phyloP scores from a whole-genome alignment of 2,113 vertebrate species.

The Notothenia coriiceps region DNA sequence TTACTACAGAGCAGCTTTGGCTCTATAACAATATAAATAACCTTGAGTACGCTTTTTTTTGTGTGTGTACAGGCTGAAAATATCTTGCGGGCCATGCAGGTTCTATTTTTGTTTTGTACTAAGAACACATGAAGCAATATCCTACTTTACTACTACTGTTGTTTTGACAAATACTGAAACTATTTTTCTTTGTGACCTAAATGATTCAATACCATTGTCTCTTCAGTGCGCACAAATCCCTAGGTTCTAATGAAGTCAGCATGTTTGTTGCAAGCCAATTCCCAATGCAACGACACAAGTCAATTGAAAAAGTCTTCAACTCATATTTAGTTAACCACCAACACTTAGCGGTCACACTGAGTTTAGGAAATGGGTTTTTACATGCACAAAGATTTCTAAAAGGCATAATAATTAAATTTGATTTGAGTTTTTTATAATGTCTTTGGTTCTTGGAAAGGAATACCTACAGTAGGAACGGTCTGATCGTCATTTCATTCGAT shows the following conservation, averaged over 20 bases:
- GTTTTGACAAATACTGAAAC: not conserved
- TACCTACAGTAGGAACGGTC: not conserved
- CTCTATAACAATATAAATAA: constrained; percentile 9
- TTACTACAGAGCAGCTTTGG: not conserved
- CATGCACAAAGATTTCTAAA: not conserved
- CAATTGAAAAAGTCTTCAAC: not conserved
- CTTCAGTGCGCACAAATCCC: constrained; percentile 7
- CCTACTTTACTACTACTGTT: constrained; percentile 3
- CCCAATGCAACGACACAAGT: not conserved
- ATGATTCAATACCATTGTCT: constrained; percentile 29
- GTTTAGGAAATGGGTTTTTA: not conserved
- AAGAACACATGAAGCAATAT: constrained; percentile 42
- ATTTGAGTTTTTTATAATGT: not conserved
- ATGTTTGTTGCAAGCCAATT: constrained; percentile 8
- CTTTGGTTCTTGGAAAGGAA: constrained; percentile 6
- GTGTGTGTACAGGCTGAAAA: constrained; percentile 1
- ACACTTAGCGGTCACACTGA: not conserved
- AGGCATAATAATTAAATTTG: not conserved
- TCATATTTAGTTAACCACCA: not conserved
- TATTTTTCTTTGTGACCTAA: constrained; percentile 43
- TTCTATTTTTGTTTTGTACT: constrained; percentile 17
- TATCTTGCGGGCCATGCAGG: not conserved
- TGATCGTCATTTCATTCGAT: constrained; percentile 32
- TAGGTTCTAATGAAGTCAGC: not conserved
- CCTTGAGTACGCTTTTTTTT: constrained; percentile 2